phyloP scores from a whole-genome alignment of 2,797 vertebrate genomes.

The Phaenicophaeus curvirostris region DNA sequence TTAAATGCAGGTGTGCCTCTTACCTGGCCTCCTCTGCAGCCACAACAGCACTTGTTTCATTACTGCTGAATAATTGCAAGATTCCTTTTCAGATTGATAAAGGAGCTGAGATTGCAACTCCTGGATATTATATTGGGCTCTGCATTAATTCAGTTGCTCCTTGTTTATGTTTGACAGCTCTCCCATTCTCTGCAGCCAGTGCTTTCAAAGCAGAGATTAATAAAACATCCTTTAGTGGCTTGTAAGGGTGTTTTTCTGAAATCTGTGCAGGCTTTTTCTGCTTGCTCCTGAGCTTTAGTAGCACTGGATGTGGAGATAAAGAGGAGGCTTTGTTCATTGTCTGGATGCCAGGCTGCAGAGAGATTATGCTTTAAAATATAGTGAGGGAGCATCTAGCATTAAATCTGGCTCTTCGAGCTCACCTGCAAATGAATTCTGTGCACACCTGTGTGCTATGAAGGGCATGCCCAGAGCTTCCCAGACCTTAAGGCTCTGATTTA shows the following conservation, averaged over 20 bases:
- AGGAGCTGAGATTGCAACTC: conserved; percentile 11
- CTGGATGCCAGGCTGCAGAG: neutral
- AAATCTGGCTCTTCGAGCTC: neutral
- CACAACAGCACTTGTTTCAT: neutral
- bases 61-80: neutral
- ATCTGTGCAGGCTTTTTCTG: neutral
- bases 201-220: neutral
- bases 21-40: neutral
- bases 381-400: neutral
- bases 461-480: neutral
- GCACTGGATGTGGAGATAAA: neutral
- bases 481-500: neutral
- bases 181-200: neutral
- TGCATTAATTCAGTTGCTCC: neutral
- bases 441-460: neutral
- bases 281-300: neutral
- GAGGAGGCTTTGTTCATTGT: neutral
- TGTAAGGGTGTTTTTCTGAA: neutral
- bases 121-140: neutral
- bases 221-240: neutral
- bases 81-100: neutral
- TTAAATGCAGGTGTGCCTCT: neutral
- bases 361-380: neutral
- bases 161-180: neutral
- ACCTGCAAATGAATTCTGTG: neutral